Evolutionary conservation across 2,113 vertebrate genomes (phyloP).

Genomic region (Etheostoma spectabile): DNA sequence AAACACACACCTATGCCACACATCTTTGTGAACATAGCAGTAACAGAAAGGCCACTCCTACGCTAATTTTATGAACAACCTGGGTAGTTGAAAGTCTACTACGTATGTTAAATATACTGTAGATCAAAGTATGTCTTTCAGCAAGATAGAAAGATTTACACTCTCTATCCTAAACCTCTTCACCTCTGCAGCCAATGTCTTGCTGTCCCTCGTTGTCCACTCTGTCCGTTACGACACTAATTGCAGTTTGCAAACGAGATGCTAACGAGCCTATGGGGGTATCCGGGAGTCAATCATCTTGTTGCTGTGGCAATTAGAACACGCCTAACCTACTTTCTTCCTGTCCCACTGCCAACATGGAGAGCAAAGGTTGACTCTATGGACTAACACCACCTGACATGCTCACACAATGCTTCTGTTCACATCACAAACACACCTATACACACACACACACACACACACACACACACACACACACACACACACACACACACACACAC

Average conservation of each 20-base stretch:
- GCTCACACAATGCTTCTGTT: background rate
- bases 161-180: slow-evolving; percentile 16
- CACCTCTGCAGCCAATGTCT: slow-evolving; percentile 14
- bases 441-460: background rate
- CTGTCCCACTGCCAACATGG: slow-evolving; percentile 35
- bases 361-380: slow-evolving; percentile 29
- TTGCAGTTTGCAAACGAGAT: slow-evolving; percentile 58
- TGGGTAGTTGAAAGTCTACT: background rate
- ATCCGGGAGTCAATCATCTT: slow-evolving; percentile 37
- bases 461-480: background rate
- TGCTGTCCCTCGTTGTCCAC: background rate
- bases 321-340: slow-evolving; percentile 43
- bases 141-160: background rate
- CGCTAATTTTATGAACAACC: background rate
- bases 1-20: background rate
- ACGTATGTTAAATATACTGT: background rate
- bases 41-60: background rate
- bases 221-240: slow-evolving; percentile 49
- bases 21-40: background rate
- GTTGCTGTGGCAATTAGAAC: slow-evolving; percentile 52
- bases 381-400: background rate
- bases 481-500: slow-evolving; percentile 14
- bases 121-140: background rate
- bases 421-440: background rate
- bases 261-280: slow-evolving; percentile 50